Evolutionary conservation across 2,797 vertebrate species (phyloP).

Genomic region (Brachyalestes nurse): DNA sequence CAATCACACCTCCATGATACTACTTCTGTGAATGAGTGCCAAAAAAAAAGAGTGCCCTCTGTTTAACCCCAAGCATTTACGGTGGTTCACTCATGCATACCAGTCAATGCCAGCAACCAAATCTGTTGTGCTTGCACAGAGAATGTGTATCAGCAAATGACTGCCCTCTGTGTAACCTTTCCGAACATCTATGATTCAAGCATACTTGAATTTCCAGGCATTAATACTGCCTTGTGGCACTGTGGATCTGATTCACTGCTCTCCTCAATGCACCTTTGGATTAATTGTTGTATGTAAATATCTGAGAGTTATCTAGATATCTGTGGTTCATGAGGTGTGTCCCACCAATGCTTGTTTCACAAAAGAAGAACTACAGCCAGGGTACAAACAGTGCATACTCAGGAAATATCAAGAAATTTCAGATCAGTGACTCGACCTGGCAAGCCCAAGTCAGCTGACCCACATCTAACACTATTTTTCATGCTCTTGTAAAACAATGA

Average conservation of each 20-base stretch:
- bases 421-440: neutral
- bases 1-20: conserved; percentile 4
- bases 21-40: neutral
- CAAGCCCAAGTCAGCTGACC: neutral
- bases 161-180: neutral
- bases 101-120: conserved; percentile 11
- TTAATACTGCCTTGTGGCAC: neutral
- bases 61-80: conserved; percentile 2
- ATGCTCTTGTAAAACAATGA: conserved; percentile 20
- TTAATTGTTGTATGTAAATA: neutral
- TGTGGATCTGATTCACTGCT: neutral
- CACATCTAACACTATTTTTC: conserved; percentile 3
- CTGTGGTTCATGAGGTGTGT: neutral
- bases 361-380: neutral
- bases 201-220: neutral
- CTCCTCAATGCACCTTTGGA: neutral
- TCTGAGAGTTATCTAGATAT: neutral
- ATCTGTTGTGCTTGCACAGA: neutral
- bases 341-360: neutral
- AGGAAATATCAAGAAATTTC: conserved; percentile 16
- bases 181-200: neutral
- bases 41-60: conserved; percentile 4
- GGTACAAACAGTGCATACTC: conserved; percentile 1
- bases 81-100: conserved; percentile 8
- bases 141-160: neutral